These are phyloP conservation scores for Drosophila serrata DNA, from an alignment of 1,140 invertebrate genomes.

Conservation along the genomic window DNA sequence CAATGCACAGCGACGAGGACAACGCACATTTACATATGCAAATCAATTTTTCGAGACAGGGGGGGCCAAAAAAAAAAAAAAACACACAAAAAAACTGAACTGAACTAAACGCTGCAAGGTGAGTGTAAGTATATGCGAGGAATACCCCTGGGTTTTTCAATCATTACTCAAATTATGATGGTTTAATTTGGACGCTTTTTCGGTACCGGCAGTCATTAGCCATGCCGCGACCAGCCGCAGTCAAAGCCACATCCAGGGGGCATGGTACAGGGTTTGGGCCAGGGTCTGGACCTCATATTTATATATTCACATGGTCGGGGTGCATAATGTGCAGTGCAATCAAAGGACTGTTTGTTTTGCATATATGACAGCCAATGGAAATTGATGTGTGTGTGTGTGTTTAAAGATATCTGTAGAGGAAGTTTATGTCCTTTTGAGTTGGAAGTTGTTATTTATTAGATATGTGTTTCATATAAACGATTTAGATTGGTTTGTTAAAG, in stretches of 20 bases:
- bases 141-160: slow-evolving; percentile 82
- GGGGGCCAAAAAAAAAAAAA: slow-evolving; percentile 2
- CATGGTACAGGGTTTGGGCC: neutral
- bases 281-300: neutral
- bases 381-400: neutral
- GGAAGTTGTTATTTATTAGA: neutral
- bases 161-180: slow-evolving; percentile 82
- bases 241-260: slow-evolving; percentile 1
- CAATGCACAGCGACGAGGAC: too few relatives aligned
- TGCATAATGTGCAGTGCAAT: slow-evolving; percentile 72
- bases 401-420: neutral
- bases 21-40: slow-evolving; percentile 63
- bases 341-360: slow-evolving; percentile 69
- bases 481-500: neutral
- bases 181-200: slow-evolving; percentile 73
- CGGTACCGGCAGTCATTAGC: slow-evolving; percentile 71
- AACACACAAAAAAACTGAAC: too few relatives aligned
- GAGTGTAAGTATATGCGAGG: slow-evolving; percentile 39
- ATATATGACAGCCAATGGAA: slow-evolving; percentile 5
- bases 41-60: slow-evolving; percentile 24
- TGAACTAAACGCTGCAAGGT: slow-evolving; percentile 10
- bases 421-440: neutral
- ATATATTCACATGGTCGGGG: slow-evolving; percentile 29
- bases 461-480: neutral
- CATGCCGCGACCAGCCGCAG: slow-evolving; percentile 10